A percentile compares a stretch with the other conserved stretches of the same genome.
Evolutionary conservation across 2,797 vertebrate genomes (phyloP).

Genomic region (Clarias fuscus): DNA sequence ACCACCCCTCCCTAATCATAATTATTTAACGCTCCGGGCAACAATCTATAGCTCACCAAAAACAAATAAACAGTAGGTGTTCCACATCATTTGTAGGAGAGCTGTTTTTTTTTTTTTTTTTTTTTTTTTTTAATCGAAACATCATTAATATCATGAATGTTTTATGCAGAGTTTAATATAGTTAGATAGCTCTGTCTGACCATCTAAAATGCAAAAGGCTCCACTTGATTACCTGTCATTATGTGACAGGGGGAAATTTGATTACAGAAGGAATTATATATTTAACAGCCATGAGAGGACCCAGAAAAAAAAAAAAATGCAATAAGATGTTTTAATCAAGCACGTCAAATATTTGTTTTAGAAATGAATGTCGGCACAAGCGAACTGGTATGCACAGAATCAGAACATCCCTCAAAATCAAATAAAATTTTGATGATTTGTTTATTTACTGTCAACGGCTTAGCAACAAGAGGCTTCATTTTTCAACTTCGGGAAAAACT

Average conservation of each 20-base stretch:
- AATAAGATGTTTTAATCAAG: constrained; percentile 58
- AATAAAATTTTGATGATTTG: constrained; percentile 31
- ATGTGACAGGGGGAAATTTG: constrained; percentile 69
- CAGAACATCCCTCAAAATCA: constrained; percentile 17
- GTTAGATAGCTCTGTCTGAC: constrained; percentile 79
- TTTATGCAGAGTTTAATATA: constrained; percentile 82
- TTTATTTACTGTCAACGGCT: constrained; percentile 45
- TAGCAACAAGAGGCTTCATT: background rate
- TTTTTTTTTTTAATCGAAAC: constrained; percentile 79
- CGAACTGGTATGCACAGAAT: constrained; percentile 26
- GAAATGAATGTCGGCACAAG: constrained; percentile 36
- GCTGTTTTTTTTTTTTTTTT: constrained; percentile 73
- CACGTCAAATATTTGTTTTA: constrained; percentile 46
- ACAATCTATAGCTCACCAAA: constrained; percentile 78
- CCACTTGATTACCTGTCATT: constrained; percentile 79
- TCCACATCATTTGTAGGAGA: constrained; percentile 81
- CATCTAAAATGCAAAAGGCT: constrained; percentile 74
- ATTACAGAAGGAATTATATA: constrained; percentile 81
- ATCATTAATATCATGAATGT: constrained; percentile 79
- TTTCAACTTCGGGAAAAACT: background rate
- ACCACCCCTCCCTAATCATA: constrained; percentile 72
- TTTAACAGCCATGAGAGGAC: constrained; percentile 76
- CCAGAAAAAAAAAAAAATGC: constrained; percentile 52
- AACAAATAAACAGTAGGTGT: constrained; percentile 85
- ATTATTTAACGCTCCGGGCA: constrained; percentile 84